Evolutionary conservation across 2,888 invertebrate species (phyloP).

Genomic region (Amblyteles armatorius): DNA sequence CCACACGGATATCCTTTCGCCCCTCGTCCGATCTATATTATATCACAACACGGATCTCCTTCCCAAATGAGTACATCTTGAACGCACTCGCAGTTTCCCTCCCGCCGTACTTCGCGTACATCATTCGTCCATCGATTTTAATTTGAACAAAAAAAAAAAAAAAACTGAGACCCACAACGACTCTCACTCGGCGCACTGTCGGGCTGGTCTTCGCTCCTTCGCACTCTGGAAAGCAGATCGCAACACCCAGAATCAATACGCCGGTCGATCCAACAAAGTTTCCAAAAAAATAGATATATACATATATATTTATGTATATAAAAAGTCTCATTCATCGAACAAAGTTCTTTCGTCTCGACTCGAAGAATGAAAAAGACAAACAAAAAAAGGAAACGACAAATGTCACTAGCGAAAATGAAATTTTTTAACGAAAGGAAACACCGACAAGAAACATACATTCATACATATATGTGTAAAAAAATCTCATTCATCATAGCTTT

Average conservation of each 20-base stretch:
- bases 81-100: slow-evolving; percentile 69
- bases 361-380: not conserved
- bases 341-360: not conserved
- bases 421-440: too few relatives aligned
- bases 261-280: not conserved
- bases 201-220: not conserved
- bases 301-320: too few relatives aligned
- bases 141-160: not conserved
- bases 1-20: slow-evolving; percentile 43
- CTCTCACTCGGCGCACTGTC: not conserved
- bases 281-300: not conserved
- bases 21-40: slow-evolving; percentile 67
- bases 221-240: slow-evolving; percentile 14
- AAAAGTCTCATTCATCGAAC: not conserved
- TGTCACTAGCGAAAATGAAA: too few relatives aligned
- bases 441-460: too few relatives aligned
- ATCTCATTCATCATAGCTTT: too few relatives aligned
- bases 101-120: slow-evolving; percentile 57
- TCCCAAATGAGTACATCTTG: slow-evolving; percentile 73
- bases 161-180: not conserved
- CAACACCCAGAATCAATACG: not conserved
- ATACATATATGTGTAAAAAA: too few relatives aligned
- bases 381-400: not conserved
- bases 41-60: slow-evolving; percentile 77
- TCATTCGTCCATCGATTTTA: slow-evolving; percentile 66